A percentile compares a stretch with the other conserved stretches of the same genome.
Evolutionary conservation across 2,797 vertebrate species (phyloP).

Genomic region (Pangasius larnaudii): DNA sequence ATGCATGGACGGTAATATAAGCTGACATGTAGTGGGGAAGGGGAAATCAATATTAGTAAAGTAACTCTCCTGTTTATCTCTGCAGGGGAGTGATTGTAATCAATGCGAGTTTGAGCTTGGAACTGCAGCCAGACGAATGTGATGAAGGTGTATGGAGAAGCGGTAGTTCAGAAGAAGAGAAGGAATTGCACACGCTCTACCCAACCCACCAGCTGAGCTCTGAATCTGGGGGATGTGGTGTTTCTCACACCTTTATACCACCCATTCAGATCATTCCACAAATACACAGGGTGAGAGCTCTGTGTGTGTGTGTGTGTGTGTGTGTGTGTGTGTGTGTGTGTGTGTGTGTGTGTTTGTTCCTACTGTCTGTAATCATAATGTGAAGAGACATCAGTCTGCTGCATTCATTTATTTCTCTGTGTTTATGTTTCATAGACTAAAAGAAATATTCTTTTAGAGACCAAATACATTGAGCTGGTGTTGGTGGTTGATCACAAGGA

Average conservation of each 20-base stretch:
- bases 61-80: slow-evolving; percentile 50
- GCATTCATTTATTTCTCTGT: slow-evolving; percentile 10
- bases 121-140: slow-evolving; percentile 70
- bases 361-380: too few relatives aligned
- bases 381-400: neutral
- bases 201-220: slow-evolving; percentile 54
- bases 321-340: slow-evolving; percentile 4
- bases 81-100: slow-evolving; percentile 81
- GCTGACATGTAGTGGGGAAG: slow-evolving; percentile 1
- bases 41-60: slow-evolving; percentile 8
- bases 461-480: slow-evolving; percentile 88
- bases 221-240: slow-evolving; percentile 65
- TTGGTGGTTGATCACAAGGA: slow-evolving; percentile 88
- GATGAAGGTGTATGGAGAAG: slow-evolving; percentile 5
- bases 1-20: neutral
- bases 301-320: neutral
- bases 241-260: slow-evolving; percentile 50
- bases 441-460: slow-evolving; percentile 79
- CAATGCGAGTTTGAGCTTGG: slow-evolving; percentile 78
- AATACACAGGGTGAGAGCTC: slow-evolving; percentile 73
- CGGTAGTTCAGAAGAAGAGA: slow-evolving; percentile 23
- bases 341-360: neutral
- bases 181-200: slow-evolving; percentile 64
- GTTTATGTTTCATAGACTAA: slow-evolving; percentile 67
- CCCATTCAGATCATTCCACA: slow-evolving; percentile 44